Evolutionary conservation across 2,113 vertebrate genomes (phyloP).

Genomic region (Meleagris gallopavo): DNA sequence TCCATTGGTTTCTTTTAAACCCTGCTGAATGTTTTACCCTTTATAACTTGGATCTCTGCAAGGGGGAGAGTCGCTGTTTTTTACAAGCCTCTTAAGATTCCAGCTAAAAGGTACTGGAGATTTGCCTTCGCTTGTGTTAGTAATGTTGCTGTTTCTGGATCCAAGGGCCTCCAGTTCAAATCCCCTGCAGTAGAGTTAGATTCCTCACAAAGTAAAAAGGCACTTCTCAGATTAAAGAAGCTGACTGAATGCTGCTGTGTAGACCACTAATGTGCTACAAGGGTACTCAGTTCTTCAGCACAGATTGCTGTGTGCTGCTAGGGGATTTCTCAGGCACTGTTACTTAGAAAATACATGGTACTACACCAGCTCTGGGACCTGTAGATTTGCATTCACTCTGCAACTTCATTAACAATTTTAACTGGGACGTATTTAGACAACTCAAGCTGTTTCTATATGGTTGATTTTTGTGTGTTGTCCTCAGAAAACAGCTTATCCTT

Average conservation of each 20-base stretch:
- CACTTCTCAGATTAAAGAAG: neutral
- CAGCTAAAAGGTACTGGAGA: slow-evolving; percentile 12
- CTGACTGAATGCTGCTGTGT: neutral
- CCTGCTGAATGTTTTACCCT: neutral
- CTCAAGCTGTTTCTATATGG: slow-evolving; percentile 53
- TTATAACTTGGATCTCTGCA: neutral
- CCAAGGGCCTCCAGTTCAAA: slow-evolving; percentile 7
- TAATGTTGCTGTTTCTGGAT: neutral
- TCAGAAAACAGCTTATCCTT: slow-evolving; percentile 69
- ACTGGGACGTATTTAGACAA: slow-evolving; percentile 70
- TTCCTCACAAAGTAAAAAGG: slow-evolving; percentile 14
- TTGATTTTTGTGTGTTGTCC: slow-evolving; percentile 66
- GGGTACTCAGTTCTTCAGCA: neutral
- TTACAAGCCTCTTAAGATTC: neutral
- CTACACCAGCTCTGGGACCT: slow-evolving; percentile 59
- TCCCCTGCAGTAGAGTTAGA: neutral
- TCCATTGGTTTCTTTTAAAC: neutral
- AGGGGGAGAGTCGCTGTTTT: neutral
- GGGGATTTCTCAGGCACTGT: slow-evolving; percentile 16
- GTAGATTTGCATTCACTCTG: slow-evolving; percentile 66
- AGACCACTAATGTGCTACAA: neutral
- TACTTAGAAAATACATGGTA: slow-evolving; percentile 43
- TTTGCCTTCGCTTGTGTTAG: neutral
- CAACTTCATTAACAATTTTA: slow-evolving; percentile 73
- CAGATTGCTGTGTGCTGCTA: neutral